phyloP scores from a whole-genome alignment of 2,113 vertebrate genomes.

The Heterocephalus glaber region DNA sequence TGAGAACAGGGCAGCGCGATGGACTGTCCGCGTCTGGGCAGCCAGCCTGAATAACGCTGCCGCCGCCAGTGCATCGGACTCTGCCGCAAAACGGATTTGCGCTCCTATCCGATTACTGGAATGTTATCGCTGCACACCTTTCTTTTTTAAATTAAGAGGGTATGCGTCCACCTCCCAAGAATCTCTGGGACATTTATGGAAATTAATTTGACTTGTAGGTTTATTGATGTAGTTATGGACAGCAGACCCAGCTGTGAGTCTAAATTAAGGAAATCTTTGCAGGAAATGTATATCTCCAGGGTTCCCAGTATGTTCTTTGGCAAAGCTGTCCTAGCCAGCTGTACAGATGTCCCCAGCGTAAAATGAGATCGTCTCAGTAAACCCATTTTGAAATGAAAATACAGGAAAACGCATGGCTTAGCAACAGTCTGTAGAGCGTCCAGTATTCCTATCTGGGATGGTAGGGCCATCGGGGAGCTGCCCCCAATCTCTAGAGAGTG shows the following conservation, averaged over 20 bases:
- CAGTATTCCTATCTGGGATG: neutral
- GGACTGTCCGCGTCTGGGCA: neutral
- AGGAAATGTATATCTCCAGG: conserved; percentile 2
- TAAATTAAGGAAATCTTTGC: conserved; percentile 8
- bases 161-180: neutral
- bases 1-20: neutral
- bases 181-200: neutral
- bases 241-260: neutral
- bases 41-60: neutral
- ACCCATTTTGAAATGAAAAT: neutral
- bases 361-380: neutral
- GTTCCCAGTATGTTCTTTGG: neutral
- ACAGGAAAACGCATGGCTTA: neutral
- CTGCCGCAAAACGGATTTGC: neutral
- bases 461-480: neutral
- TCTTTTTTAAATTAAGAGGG: neutral
- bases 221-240: conserved; percentile 16
- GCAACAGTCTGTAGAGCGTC: neutral
- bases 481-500: neutral
- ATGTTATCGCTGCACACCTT: neutral
- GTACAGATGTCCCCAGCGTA: neutral
- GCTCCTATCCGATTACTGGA: neutral
- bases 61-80: neutral
- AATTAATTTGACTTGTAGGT: conserved; percentile 46
- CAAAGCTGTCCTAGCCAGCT: neutral